These are phyloP conservation scores for Enteromius anoplus DNA, from an alignment of 2,797 vertebrate genomes.

Conservation along the genomic window DNA sequence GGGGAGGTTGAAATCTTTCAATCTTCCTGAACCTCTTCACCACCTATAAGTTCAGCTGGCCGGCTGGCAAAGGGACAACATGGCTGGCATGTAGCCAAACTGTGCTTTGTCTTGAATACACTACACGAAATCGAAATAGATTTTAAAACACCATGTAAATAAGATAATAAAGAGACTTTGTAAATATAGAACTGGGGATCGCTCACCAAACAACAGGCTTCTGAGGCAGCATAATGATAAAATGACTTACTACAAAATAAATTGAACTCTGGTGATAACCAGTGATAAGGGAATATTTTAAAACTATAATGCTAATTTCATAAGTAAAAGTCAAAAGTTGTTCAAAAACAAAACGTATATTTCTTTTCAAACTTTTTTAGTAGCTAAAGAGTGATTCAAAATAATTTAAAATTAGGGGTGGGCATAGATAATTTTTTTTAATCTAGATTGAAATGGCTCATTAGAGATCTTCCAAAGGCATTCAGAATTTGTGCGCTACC, in stretches of 20 bases:
- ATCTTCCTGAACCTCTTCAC: constrained; percentile 16
- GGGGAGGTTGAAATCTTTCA: constrained; percentile 15
- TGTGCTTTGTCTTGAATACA: constrained; percentile 40
- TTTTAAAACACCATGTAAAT: background rate
- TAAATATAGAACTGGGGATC: background rate
- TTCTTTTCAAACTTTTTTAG: no score
- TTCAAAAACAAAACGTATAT: background rate
- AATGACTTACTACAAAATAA: background rate
- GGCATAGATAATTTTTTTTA: no score
- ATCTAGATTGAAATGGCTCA: no score
- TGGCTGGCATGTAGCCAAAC: constrained; percentile 39
- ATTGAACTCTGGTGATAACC: background rate
- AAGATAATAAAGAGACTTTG: background rate
- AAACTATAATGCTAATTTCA: background rate
- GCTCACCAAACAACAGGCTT: background rate
- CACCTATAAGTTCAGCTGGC: constrained; percentile 1
- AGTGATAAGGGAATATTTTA: background rate
- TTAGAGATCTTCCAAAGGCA: no score
- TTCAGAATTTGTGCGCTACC: no score
- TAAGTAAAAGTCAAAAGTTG: background rate
- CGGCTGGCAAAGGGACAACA: constrained; percentile 37
- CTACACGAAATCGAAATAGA: background rate
- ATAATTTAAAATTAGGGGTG: no score
- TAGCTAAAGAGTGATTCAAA: no score
- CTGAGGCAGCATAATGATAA: background rate